Base-by-base conservation (phyloP, 1,140 invertebrate genomes). In the Lethrus apterus region DNA sequence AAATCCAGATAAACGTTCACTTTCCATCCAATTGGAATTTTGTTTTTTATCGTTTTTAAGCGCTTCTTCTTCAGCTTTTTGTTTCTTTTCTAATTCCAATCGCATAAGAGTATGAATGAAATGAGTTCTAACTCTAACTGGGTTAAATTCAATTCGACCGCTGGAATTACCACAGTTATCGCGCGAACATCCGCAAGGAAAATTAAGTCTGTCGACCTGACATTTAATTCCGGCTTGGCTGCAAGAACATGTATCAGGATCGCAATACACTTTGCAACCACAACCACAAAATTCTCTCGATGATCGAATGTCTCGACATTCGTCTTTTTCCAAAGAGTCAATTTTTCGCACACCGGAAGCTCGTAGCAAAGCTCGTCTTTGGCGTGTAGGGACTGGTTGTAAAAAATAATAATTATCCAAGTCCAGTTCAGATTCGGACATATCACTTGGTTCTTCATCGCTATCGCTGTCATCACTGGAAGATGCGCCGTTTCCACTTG, bases 31-130 rank as follows among this genome's bases (percentile, higher is more conserved):
- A 50, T 55, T 56, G 44, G 62, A 66, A 26, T 26, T 5, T 15
- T 29, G 21, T 33, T 66, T 75, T 70, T 62, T 70, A 67, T 55
- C 51, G 4, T 30, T 18, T 19, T 57, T 57, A 15, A 38, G 20
- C 34, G 55, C 50, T 30, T 64, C 59, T 42, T 68, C 60, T 14
- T 55, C 56, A 20, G 10, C 66, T 61, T 38, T 70, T 48, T 86
- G 78, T 51, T 89, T 86, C 65, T 88, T 86, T 67, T 96, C 93
- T 50, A 95, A 69, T 54, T 95, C 89, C 46, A 98, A 65, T 42
- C 92, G 77, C 93, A 97, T 96, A 7, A 98, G 71, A 0, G 94
- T 98, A 60, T 97, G 92, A 52, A 96, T 93, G 59, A 95, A 98
- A 69, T 98, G 94, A n/a, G 91, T 96, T 38, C 92, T 78, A 2